Base-by-base conservation (phyloP, 2,888 invertebrate species). In the Lasius fuliginosus region DNA sequence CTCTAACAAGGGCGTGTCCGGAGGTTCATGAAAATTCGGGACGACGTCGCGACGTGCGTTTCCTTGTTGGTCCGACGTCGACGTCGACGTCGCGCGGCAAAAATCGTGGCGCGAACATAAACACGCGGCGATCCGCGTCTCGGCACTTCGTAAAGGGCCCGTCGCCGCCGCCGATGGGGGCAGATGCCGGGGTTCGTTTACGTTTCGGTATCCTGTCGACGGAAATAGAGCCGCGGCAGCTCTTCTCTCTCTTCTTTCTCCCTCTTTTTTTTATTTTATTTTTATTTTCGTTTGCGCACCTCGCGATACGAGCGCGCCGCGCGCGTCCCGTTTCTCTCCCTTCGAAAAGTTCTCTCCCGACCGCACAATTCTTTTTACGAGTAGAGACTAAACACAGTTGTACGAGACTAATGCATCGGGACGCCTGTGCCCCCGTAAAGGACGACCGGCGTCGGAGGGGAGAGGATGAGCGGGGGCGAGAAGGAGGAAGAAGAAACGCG, bases 181-280 rank as follows among this genome's bases (percentile, higher is more conserved):
- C 86, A 86, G 86, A 84, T 86, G 87, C 87, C 73, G 81, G 53
- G 69, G 23, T 81, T 84, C 87, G 88, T 88, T 87, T 88, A 88
- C 87, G 82, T 88, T 87, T 87, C 88, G 83, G 87, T 85, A 88
- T 88, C 88, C 88, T 88, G 88, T 84, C 84, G 83, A 87, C 88
- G 82, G 87, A 88, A 88, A 88, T 88, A 88, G 88, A 87, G 75
- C 73, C 77, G 53, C 49, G 36, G 53, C 33, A 30, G 23, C 71
- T 71, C 60, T 68, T 23, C 33, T 56, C 40, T 42, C 79, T 42
- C 42, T n/a, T 42, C 58, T 30, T 11, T 11, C 27, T 8, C 62
- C 23, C 40, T 49, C 36, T 30, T 3, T 42, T 27, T 30, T 30
- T 23, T 2, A 1, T 5, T 6, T 1, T 11, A 12, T 79, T 73